Evolutionary conservation across 2,113 vertebrate genomes (phyloP).

Genomic region (Porphyrio hochstetteri): DNA sequence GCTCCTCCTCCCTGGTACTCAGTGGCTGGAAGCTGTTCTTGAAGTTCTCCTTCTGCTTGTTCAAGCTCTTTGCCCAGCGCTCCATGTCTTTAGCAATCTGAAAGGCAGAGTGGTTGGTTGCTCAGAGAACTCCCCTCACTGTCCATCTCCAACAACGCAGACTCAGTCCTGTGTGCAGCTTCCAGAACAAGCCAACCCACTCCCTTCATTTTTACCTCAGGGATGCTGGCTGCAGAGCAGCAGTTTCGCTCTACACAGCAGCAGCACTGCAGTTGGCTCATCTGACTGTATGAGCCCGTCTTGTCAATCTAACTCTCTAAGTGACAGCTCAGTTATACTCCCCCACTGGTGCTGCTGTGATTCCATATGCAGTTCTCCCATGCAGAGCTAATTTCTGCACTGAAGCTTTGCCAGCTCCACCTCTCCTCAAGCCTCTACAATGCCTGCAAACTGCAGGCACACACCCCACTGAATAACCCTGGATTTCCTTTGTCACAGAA

Average conservation of each 20-base stretch:
- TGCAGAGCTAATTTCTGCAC: conserved; percentile 42
- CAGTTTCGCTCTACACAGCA: not conserved
- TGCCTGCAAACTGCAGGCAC: not conserved
- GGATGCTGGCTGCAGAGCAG: conserved; percentile 16
- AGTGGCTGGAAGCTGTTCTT: conserved; percentile 94
- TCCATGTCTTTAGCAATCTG: conserved; percentile 99
- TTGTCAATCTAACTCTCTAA: conserved; percentile 36
- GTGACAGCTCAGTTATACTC: conserved; percentile 35
- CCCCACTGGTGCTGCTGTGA: conserved; percentile 22
- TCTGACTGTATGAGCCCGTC: conserved; percentile 4
- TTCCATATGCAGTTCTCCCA: conserved; percentile 9
- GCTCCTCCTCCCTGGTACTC: conserved; percentile 89
- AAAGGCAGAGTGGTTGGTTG: not conserved
- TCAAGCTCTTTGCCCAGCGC: conserved; percentile 98
- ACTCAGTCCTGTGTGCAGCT: not conserved
- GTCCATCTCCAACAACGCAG: not conserved
- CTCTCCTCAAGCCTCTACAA: not conserved
- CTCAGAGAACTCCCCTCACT: not conserved
- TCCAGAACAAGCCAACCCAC: conserved; percentile 21
- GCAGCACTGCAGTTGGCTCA: not conserved
- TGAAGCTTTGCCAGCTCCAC: conserved; percentile 17
- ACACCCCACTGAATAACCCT: not conserved
- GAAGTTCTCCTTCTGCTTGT: conserved; percentile 99
- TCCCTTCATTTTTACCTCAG: conserved; percentile 37
- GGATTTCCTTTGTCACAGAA: not conserved